Evolutionary conservation across 2,888 invertebrate genomes (phyloP).

Genomic region (Crossocerus cetratus): DNA sequence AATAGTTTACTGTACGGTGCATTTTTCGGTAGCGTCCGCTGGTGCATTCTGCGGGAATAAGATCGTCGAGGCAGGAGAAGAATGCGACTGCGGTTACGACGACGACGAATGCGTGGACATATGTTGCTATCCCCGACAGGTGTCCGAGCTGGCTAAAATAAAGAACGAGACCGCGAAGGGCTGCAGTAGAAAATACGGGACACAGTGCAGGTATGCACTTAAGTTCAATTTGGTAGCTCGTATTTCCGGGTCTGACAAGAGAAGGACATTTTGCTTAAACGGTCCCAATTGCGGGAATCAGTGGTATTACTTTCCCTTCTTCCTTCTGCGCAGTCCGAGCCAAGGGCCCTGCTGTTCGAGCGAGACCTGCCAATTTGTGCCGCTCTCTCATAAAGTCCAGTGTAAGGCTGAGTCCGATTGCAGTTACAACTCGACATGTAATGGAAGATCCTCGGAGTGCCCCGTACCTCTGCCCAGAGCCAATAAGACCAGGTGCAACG

Average conservation of each 20-base stretch:
- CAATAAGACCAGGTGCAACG: slow-evolving; percentile 96
- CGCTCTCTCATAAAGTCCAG: slow-evolving; percentile 81
- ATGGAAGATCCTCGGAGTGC: slow-evolving; percentile 91
- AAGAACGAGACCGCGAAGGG: slow-evolving; percentile 86
- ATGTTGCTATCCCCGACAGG: slow-evolving; percentile 94
- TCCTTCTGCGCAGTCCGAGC: slow-evolving; percentile 85
- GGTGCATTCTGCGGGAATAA: slow-evolving; percentile 99
- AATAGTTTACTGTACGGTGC: too few relatives aligned
- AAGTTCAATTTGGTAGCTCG: not conserved
- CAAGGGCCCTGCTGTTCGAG: slow-evolving; percentile 97
- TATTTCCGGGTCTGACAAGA: not conserved
- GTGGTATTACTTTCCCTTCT: too few relatives aligned
- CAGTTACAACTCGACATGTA: slow-evolving; percentile 91
- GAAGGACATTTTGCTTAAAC: too few relatives aligned
- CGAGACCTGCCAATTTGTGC: slow-evolving; percentile 87
- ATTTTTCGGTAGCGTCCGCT: slow-evolving; percentile 18
- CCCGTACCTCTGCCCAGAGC: slow-evolving; percentile 89
- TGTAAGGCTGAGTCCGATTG: slow-evolving; percentile 94
- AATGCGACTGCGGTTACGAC: slow-evolving; percentile 98
- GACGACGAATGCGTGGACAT: slow-evolving; percentile 93
- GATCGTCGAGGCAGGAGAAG: slow-evolving; percentile 97
- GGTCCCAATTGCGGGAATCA: not conserved
- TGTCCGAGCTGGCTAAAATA: slow-evolving; percentile 84
- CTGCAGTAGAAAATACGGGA: slow-evolving; percentile 86
- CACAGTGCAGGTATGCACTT: slow-evolving; percentile 86